Evolutionary conservation across 2,113 vertebrate species (phyloP), one percentile per base, ranked within the genome.

Genomic region (Anarrhichthys ocellatus): DNA sequence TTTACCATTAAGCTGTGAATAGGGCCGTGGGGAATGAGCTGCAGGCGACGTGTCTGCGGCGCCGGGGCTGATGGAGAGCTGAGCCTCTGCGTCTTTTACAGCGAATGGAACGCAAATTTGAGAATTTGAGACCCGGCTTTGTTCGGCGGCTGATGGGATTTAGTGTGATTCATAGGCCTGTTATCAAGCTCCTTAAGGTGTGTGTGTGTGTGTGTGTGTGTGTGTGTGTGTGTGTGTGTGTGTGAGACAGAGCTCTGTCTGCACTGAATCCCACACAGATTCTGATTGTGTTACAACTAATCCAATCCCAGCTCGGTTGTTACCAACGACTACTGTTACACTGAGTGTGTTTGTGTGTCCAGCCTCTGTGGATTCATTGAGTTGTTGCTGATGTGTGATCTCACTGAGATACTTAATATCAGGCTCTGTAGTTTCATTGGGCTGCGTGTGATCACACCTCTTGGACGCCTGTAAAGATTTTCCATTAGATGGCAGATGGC

Each of bases 201-300:
- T 65, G 58, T 44, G 63, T 50, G 46, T 48, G 59, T 75, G 38
- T 78, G 32, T 46, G 59, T 63, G 46, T 71, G 65, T 73, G 75
- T 46, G 32, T 67, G 22, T 74, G 66, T 66, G 44, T n/a, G 42
- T 36, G 54, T 75, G 54, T 54, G 50, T 24, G 44, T 76, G 61
- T 65, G n/a, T n/a, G n/a, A n/a, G 50, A 20, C 17, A 20, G 8
- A 20, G 61, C 17, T 66, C 18, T 44, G 67, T 77, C 63, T 29
- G 73, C 0, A 9, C 69, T 14, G 68, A 42, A 64, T 80, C 81
- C 56, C 32, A 29, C 61, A 29, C 63, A 7, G 42, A 18, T 34
- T 84, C 78, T 78, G 73, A 86, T 84, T 86, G 78, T 61, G 59
- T 86, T 85, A 83, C 38, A 81, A n/a, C 67, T 73, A 79, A 90